A percentile compares a stretch with the other conserved stretches of the same genome.
phyloP scores from a whole-genome alignment of 2,113 vertebrate genomes.

The Campylorhamphus procurvoides region DNA sequence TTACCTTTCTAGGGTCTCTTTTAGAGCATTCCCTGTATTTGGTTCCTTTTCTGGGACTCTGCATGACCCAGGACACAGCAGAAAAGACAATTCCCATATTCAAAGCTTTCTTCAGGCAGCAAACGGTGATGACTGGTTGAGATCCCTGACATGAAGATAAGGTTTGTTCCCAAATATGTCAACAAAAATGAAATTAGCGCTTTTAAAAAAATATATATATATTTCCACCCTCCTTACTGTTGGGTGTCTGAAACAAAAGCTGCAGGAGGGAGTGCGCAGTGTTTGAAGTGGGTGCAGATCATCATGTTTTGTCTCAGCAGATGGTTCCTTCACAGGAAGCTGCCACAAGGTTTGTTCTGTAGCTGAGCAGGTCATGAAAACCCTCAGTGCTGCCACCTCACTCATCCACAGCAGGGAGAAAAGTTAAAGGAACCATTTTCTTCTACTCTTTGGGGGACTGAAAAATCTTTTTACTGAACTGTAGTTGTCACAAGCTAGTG shows the following conservation, averaged over 20 bases:
- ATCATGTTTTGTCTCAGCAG: neutral
- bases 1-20: neutral
- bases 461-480: neutral
- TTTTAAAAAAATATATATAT: neutral
- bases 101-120: neutral
- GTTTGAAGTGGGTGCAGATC: neutral
- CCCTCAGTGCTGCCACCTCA: neutral
- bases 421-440: neutral
- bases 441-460: neutral
- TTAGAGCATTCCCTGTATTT: neutral
- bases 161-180: neutral
- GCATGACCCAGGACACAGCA: neutral
- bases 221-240: neutral
- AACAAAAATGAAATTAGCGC: neutral
- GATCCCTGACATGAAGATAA: neutral
- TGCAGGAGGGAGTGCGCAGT: accelerated
- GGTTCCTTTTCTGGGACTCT: neutral
- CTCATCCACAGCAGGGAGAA: neutral
- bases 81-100: neutral
- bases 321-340: neutral
- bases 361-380: neutral
- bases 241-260: neutral
- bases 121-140: neutral
- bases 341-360: neutral
- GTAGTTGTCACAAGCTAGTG: neutral